These are phyloP conservation scores for Erpobdella octoculata DNA, from an alignment of 2,888 invertebrate species.

Conservation along the genomic window DNA sequence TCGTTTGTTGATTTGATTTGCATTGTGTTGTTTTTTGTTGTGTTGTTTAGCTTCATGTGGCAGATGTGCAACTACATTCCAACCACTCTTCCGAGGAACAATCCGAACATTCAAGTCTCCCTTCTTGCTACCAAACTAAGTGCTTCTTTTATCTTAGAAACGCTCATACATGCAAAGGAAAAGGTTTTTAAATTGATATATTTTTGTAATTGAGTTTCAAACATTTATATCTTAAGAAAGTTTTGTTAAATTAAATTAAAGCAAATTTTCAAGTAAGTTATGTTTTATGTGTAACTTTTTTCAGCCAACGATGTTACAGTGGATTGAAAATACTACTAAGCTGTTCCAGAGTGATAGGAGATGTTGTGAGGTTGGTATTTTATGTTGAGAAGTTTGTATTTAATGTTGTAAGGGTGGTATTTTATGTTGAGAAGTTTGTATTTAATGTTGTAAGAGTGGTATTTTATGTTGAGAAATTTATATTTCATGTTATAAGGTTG, in stretches of 20 bases:
- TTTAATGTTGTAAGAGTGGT: too few species aligned
- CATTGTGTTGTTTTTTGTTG: not conserved
- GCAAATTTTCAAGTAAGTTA: not conserved
- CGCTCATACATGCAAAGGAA: slow-evolving; percentile 91
- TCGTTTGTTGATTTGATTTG: not conserved
- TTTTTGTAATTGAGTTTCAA: not conserved
- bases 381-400: too few species aligned
- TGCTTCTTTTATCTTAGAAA: slow-evolving; percentile 88
- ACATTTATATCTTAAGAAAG: not conserved
- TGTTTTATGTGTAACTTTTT: not conserved
- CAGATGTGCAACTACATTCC: slow-evolving; percentile 89
- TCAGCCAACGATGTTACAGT: slow-evolving; percentile 87
- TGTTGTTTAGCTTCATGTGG: slow-evolving; percentile 74
- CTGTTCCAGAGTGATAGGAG: slow-evolving; percentile 79
- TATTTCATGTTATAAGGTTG: too few species aligned
- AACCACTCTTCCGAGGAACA: slow-evolving; percentile 65
- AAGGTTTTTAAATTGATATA: slow-evolving; percentile 59
- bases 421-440: too few species aligned
- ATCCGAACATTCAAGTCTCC: slow-evolving; percentile 58
- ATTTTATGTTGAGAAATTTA: too few species aligned
- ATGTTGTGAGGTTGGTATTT: slow-evolving; percentile 45
- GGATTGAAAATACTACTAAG: slow-evolving; percentile 88
- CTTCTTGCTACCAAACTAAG: slow-evolving; percentile 66
- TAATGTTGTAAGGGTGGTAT: too few species aligned
- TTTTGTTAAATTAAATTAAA: not conserved